Evolutionary conservation across 2,797 vertebrate genomes (phyloP).

Genomic region (Chaenodraco wilsoni): DNA sequence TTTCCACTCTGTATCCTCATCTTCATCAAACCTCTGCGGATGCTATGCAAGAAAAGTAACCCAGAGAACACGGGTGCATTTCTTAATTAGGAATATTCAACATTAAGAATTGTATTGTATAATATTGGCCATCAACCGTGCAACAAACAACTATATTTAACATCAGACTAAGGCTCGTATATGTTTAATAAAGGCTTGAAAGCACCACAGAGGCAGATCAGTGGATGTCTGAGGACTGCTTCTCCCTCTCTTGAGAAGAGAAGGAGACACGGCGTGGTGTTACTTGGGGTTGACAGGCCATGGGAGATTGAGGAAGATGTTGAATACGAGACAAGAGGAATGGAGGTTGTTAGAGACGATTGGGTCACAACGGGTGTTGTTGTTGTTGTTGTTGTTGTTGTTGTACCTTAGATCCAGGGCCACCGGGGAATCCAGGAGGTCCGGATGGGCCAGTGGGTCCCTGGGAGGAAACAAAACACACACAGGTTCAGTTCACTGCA

Average conservation of each 20-base stretch:
- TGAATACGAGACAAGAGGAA: no score
- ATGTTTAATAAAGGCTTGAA: neutral
- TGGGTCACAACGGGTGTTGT: neutral
- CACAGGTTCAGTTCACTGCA: slow-evolving; percentile 22
- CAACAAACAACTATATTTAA: neutral
- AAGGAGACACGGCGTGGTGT: neutral
- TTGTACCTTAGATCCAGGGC: slow-evolving; percentile 93
- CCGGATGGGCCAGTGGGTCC: slow-evolving; percentile 95
- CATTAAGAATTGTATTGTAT: neutral
- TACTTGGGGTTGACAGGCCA: neutral
- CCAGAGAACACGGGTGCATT: neutral
- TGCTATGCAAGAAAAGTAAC: neutral
- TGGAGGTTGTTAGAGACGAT: neutral
- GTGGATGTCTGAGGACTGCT: neutral
- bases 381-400: slow-evolving; percentile 36
- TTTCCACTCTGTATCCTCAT: neutral
- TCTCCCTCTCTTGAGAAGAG: neutral
- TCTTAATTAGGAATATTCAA: neutral
- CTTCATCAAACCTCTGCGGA: neutral
- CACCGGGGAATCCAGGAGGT: slow-evolving; percentile 95
- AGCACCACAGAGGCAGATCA: neutral
- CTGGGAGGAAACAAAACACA: slow-evolving; percentile 72
- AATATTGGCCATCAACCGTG: neutral
- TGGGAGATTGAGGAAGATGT: no score
- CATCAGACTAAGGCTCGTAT: slow-evolving; percentile 3